phyloP scores from a whole-genome alignment of 2,888 invertebrate species.

The Nycteola revayana region DNA sequence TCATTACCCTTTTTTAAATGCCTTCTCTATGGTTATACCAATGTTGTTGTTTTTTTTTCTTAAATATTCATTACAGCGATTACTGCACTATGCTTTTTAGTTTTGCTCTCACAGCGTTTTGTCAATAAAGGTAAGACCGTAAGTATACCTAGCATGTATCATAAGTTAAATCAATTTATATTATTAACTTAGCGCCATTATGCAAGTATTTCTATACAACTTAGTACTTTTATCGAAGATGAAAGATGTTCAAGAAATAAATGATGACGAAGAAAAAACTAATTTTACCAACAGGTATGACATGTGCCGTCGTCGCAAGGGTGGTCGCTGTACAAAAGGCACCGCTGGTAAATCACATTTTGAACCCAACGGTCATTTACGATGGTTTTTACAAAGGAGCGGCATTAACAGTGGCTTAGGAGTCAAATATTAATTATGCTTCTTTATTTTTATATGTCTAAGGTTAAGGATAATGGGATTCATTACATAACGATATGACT shows the following conservation, averaged over 20 bases:
- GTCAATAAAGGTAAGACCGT: conserved; percentile 44
- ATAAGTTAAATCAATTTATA: background rate
- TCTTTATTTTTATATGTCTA: conserved; percentile 69
- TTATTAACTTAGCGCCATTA: conserved; percentile 69
- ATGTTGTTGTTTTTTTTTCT: no score
- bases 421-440: conserved; percentile 71
- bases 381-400: conserved; percentile 56
- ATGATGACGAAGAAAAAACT: conserved; percentile 57
- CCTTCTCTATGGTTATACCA: no score
- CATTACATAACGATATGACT: no score
- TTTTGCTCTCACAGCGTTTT: conserved; percentile 24
- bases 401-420: conserved; percentile 76
- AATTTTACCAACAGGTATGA: conserved; percentile 92
- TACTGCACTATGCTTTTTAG: conserved; percentile 7
- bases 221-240: conserved; percentile 4
- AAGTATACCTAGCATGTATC: conserved; percentile 33
- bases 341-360: conserved; percentile 93
- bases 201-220: conserved; percentile 36
- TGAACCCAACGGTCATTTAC: conserved; percentile 54
- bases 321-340: conserved; percentile 98
- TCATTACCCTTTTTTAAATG: no score
- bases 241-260: conserved; percentile 33
- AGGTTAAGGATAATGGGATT: conserved; percentile 79
- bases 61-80: conserved; percentile 11
- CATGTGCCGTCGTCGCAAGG: conserved; percentile 98